Conservation (phyloP, 2,888 invertebrate genomes). For the Apamea crenata region DNA sequence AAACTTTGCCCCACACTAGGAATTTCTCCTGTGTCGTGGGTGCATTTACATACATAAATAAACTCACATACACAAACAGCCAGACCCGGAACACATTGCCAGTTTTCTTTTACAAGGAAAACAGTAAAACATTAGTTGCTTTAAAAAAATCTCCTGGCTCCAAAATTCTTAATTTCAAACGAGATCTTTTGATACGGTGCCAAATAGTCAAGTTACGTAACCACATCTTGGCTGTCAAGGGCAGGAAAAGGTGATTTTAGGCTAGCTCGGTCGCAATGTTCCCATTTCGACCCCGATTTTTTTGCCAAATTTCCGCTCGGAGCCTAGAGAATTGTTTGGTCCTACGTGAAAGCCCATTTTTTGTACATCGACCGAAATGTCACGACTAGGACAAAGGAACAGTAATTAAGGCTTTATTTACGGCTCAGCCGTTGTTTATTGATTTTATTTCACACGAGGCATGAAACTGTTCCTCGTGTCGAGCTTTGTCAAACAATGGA, state of each 20-base stretch:
- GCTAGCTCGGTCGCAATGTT: constrained; percentile 4
- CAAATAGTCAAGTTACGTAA: constrained; percentile 30
- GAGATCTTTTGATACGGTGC: not conserved
- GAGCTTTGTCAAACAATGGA: too few species aligned
- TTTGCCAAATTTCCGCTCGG: constrained; percentile 19
- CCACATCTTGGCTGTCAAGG: constrained; percentile 15
- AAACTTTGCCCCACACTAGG: too few species aligned
- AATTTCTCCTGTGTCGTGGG: too few species aligned
- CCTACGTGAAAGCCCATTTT: not conserved
- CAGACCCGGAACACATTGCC: too few species aligned
- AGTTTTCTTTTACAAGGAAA: too few species aligned
- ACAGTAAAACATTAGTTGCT: not conserved
- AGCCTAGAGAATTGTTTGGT: not conserved
- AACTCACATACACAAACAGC: too few species aligned
- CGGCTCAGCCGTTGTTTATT: not conserved
- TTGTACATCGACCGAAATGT: not conserved
- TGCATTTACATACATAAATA: too few species aligned
- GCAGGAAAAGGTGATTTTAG: constrained; percentile 28
- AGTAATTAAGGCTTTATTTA: not conserved
- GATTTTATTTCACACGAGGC: not conserved
- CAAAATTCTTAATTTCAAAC: not conserved
- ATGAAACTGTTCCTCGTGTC: too few species aligned
- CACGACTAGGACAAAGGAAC: not conserved
- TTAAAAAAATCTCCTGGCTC: not conserved
- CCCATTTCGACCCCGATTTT: constrained; percentile 20